Percentiles rank a stretch among this genome's conserved stretches.
Conservation (phyloP, 2,113 vertebrate genomes). For the Lycocorax pyrrhopterus region DNA sequence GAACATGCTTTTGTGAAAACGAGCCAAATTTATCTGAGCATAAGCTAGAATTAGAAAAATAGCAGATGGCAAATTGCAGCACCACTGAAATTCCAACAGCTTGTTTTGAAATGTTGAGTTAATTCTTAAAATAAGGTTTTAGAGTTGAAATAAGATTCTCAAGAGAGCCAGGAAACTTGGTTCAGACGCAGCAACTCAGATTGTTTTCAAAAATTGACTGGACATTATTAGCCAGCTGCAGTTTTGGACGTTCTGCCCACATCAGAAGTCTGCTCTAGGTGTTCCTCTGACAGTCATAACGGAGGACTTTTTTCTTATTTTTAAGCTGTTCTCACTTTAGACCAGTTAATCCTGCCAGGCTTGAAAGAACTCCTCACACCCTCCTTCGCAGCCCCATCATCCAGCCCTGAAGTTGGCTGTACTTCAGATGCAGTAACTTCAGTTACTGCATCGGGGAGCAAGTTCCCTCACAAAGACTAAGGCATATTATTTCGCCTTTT, state of each 20-base stretch:
- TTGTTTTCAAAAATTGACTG: neutral
- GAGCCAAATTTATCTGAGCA: conserved; percentile 3
- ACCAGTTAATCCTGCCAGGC: neutral
- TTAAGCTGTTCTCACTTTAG: neutral
- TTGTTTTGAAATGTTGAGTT: neutral
- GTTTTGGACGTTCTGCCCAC: neutral
- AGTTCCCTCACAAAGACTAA: neutral
- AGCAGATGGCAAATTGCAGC: conserved; percentile 31
- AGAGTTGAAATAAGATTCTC: neutral
- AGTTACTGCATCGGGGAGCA: neutral
- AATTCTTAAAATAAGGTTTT: conserved; percentile 37
- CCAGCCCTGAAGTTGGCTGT: neutral
- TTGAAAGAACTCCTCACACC: neutral
- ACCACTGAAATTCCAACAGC: conserved; percentile 12
- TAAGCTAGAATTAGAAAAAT: conserved; percentile 50
- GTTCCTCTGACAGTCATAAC: neutral
- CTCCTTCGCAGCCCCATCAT: neutral
- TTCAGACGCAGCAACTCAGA: neutral
- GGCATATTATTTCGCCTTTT: neutral
- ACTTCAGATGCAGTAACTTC: neutral
- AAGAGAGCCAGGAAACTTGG: neutral
- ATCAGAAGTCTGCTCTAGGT: neutral
- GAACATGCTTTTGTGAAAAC: neutral
- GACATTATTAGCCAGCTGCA: neutral
- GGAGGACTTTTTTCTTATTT: neutral